These are phyloP conservation scores for Trichomycterus rosablanca DNA, from an alignment of 2,113 vertebrate species.

Conservation along the genomic window DNA sequence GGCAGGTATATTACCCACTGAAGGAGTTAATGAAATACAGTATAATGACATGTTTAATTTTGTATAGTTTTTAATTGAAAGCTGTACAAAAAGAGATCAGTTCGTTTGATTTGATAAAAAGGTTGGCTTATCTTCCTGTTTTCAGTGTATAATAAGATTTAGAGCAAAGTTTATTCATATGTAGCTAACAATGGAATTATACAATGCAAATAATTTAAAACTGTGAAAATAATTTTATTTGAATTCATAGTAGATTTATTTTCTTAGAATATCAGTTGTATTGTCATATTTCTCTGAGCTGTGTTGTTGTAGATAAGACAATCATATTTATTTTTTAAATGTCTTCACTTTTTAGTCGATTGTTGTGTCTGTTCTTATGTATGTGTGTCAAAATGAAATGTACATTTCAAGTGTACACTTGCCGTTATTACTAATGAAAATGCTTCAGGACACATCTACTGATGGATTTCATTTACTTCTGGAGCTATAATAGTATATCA, in stretches of 20 bases:
- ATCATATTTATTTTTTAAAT: constrained; percentile 3
- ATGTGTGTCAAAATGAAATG: not conserved
- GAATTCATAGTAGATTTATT: constrained; percentile 63
- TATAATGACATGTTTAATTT: no score
- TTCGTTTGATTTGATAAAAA: no score
- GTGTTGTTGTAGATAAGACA: constrained; percentile 51
- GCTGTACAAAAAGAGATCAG: no score
- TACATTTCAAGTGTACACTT: not conserved
- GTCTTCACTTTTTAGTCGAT: constrained; percentile 31
- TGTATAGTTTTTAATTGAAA: no score
- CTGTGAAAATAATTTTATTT: constrained; percentile 64
- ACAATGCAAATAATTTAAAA: constrained; percentile 46
- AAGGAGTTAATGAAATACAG: no score
- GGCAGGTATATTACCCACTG: no score
- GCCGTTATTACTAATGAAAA: not conserved
- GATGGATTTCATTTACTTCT: no score
- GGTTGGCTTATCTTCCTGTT: constrained; percentile 10
- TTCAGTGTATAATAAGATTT: constrained; percentile 34
- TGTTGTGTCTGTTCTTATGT: constrained; percentile 16
- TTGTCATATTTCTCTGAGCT: constrained; percentile 59
- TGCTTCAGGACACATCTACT: not conserved
- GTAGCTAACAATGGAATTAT: constrained; percentile 37
- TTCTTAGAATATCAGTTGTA: constrained; percentile 67
- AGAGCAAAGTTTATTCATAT: constrained; percentile 45
- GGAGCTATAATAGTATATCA: constrained; percentile 31